Percentiles rank a stretch among this genome's conserved stretches.
These are phyloP conservation scores for Arctocebus calabarensis DNA, from an alignment of 2,797 vertebrate genomes.

Conservation along the genomic window DNA sequence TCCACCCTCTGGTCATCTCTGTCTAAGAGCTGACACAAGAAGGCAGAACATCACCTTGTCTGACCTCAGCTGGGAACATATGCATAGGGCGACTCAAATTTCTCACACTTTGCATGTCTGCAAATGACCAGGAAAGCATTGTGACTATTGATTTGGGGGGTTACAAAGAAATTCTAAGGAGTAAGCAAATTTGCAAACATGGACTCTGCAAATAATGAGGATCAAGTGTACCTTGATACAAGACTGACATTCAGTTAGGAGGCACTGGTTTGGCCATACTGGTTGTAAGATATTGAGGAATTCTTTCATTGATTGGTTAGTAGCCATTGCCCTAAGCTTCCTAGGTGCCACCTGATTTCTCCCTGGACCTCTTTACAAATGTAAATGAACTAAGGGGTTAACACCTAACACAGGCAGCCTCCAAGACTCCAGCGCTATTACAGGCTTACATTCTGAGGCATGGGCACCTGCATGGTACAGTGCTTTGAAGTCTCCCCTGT, in stretches of 20 bases:
- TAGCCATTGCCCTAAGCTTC: constrained; percentile 29
- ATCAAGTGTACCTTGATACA: neutral
- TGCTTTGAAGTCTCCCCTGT: neutral
- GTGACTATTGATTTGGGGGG: neutral
- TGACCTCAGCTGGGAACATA: neutral
- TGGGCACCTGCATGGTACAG: neutral
- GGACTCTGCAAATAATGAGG: constrained; percentile 18
- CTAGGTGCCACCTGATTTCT: neutral
- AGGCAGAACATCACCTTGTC: neutral
- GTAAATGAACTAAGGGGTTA: constrained; percentile 20
- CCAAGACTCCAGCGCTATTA: neutral
- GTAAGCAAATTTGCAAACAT: neutral
- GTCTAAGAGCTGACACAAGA: constrained; percentile 11
- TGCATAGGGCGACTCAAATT: neutral
- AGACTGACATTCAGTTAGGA: neutral
- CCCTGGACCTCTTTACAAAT: neutral
- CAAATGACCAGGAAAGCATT: neutral
- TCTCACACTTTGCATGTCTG: neutral
- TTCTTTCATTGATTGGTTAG: constrained; percentile 52
- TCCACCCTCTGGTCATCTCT: neutral
- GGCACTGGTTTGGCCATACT: neutral
- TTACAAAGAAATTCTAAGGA: constrained; percentile 39
- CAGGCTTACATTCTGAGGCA: neutral
- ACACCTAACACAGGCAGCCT: neutral
- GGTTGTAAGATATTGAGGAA: neutral